phyloP scores from a whole-genome alignment of 2,113 vertebrate species.

The Zosterops japonicus region DNA sequence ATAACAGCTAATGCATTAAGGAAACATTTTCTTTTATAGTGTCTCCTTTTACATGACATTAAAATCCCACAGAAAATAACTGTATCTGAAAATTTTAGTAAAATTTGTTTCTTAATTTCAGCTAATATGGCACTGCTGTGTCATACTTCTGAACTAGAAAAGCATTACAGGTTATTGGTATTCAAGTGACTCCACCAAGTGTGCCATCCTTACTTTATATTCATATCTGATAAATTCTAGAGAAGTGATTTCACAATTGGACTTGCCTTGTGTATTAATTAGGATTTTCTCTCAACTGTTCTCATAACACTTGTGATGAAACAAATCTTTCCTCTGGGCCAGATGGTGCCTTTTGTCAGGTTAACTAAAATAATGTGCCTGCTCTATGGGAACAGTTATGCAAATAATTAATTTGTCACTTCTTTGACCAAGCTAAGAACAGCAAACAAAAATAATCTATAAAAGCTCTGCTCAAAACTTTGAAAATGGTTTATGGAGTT shows the following conservation, averaged over 20 bases:
- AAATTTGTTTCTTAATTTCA: background rate
- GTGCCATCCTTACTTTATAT: background rate
- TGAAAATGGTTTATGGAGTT: background rate
- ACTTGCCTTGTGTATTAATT: constrained; percentile 20
- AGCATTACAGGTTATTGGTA: background rate
- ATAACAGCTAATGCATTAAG: background rate
- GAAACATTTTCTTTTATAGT: background rate
- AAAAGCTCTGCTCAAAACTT: background rate
- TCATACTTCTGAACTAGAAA: background rate
- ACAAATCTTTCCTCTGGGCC: background rate
- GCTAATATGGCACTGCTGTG: background rate
- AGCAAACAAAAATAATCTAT: background rate
- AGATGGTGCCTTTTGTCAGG: constrained; percentile 38
- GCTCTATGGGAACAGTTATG: background rate
- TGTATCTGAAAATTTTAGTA: background rate
- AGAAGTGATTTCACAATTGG: background rate
- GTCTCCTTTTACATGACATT: background rate
- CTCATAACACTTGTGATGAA: background rate
- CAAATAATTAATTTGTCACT: constrained; percentile 23
- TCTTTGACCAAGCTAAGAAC: background rate
- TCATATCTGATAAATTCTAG: background rate
- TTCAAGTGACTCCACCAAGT: background rate
- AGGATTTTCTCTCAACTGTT: constrained; percentile 14
- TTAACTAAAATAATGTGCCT: background rate
- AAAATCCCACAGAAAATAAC: background rate